These are phyloP conservation scores for Phortica magna DNA, from an alignment of 2,888 invertebrate species.

Conservation along the genomic window DNA sequence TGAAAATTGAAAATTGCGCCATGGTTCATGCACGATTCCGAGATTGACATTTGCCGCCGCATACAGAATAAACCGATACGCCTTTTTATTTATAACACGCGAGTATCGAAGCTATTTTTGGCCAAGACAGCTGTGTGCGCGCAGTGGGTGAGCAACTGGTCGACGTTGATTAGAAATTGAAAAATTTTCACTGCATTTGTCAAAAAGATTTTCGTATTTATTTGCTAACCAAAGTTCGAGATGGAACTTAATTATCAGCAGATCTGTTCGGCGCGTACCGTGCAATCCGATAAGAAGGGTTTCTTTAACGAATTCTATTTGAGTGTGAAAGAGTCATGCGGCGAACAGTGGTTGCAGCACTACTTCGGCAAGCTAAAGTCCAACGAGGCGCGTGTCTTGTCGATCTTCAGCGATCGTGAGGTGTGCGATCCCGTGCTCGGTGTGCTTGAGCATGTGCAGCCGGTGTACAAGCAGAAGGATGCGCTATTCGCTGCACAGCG, in stretches of 20 bases:
- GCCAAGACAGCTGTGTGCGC: conserved; percentile 26
- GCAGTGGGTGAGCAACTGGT: background rate
- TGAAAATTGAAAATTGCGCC: too few relatives aligned
- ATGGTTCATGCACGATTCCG: too few relatives aligned
- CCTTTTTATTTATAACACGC: conserved; percentile 9
- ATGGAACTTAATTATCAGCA: conserved; percentile 79
- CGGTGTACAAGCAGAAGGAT: conserved; percentile 84
- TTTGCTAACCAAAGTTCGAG: background rate
- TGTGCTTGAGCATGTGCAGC: conserved; percentile 83
- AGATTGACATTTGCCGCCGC: too few relatives aligned
- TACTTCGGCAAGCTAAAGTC: conserved; percentile 81
- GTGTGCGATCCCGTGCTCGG: conserved; percentile 79
- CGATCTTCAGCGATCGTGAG: conserved; percentile 78
- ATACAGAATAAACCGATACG: background rate
- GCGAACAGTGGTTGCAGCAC: conserved; percentile 81
- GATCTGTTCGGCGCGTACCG: conserved; percentile 86
- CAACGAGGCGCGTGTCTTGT: conserved; percentile 81
- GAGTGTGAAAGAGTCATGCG: conserved; percentile 78
- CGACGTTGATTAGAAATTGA: background rate
- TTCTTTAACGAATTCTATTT: conserved; percentile 86
- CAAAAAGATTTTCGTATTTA: conserved; percentile 49
- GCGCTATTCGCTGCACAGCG: conserved; percentile 81
- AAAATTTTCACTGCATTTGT: background rate
- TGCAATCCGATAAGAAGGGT: conserved; percentile 86
- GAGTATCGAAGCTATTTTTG: conserved; percentile 21